Conservation (phyloP, 2,113 vertebrate species). For the Leuciscus idus region DNA sequence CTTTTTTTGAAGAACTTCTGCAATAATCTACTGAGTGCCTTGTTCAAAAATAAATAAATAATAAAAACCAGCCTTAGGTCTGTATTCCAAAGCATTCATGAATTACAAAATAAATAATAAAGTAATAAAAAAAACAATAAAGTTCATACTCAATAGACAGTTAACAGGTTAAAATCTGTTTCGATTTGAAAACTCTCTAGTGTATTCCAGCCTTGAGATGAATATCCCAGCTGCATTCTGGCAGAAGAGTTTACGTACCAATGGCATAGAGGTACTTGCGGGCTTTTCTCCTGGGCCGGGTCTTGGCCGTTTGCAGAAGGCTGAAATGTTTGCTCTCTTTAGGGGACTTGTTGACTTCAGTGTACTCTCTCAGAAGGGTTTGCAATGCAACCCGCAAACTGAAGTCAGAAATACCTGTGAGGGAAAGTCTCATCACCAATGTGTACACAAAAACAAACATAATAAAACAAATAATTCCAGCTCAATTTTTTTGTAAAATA, state of each 20-base stretch:
- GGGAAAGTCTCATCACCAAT: constrained; percentile 26
- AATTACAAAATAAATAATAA: too few species aligned
- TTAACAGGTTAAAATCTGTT: too few species aligned
- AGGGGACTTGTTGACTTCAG: constrained; percentile 88
- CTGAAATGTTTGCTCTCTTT: constrained; percentile 91
- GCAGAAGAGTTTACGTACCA: constrained; percentile 74
- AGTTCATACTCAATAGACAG: too few species aligned
- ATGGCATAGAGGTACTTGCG: constrained; percentile 97
- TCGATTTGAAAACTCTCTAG: too few species aligned
- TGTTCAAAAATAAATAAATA: too few species aligned
- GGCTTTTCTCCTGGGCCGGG: constrained; percentile 93
- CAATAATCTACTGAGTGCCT: too few species aligned
- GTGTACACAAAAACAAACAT: not conserved
- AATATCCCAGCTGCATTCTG: not conserved
- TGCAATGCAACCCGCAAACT: constrained; percentile 96
- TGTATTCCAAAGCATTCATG: too few species aligned
- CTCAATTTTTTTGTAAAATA: not conserved
- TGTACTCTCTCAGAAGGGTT: constrained; percentile 96
- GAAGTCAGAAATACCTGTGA: constrained; percentile 89
- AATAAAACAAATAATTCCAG: not conserved
- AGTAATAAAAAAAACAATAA: too few species aligned
- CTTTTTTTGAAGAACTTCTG: too few species aligned
- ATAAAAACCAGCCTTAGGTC: too few species aligned
- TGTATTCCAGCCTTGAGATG: too few species aligned
- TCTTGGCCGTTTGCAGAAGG: constrained; percentile 87